Evolutionary conservation across 1,140 invertebrate species (phyloP).

Genomic region (Alviniconcha marisindica): DNA sequence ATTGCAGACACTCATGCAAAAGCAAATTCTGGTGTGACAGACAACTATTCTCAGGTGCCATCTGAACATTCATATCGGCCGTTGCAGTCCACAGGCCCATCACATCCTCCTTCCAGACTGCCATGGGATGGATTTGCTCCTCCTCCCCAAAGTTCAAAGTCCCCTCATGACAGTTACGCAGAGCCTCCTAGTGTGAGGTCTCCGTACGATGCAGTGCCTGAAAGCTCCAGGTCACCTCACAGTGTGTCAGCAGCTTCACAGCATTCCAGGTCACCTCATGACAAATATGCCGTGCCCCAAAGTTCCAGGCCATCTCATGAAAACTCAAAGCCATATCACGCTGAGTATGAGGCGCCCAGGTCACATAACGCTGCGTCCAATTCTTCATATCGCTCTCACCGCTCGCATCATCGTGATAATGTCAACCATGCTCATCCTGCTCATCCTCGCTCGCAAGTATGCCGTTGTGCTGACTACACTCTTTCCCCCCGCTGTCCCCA

Average conservation of each 20-base stretch:
- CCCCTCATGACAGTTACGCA: not conserved
- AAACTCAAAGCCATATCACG: not conserved
- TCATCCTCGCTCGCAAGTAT: slow-evolving; percentile 38
- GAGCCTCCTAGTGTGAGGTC: not conserved
- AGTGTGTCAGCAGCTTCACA: not conserved
- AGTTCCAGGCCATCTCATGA: slow-evolving; percentile 6
- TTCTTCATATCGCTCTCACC: slow-evolving; percentile 28
- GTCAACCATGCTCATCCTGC: not conserved
- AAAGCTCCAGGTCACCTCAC: not conserved
- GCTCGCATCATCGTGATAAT: slow-evolving; percentile 33
- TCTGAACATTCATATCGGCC: not conserved
- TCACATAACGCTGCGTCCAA: not conserved
- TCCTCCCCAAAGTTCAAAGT: not conserved
- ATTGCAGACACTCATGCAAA: not conserved
- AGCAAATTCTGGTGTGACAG: not conserved
- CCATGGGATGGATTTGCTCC: no score
- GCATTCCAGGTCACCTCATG: not conserved
- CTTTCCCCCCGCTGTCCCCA: not conserved
- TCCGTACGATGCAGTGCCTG: not conserved
- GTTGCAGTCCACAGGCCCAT: not conserved
- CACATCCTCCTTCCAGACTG: no score
- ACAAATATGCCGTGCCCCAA: not conserved
- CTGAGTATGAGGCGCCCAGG: slow-evolving; percentile 10
- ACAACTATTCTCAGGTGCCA: not conserved
- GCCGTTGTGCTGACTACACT: not conserved